These are phyloP conservation scores for Siphlonurus alternatus DNA, from an alignment of 2,888 invertebrate genomes.

Conservation along the genomic window DNA sequence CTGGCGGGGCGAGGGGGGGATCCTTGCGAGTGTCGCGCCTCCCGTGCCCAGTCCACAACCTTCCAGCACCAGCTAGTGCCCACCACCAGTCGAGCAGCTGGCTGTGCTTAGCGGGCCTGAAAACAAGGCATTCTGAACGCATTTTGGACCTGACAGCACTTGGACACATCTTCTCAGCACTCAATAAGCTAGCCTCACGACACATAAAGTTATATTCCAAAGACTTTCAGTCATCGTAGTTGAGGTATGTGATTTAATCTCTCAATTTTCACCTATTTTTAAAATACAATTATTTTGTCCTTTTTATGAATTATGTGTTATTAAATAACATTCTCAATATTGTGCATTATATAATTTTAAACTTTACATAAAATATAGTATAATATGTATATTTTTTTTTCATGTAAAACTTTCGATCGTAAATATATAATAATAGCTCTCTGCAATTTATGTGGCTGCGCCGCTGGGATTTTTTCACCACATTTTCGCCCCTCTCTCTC, in stretches of 20 bases:
- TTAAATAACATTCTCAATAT: too few relatives aligned
- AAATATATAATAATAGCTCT: too few relatives aligned
- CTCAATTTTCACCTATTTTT: too few relatives aligned
- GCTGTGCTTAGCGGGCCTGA: not conserved
- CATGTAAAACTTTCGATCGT: too few relatives aligned
- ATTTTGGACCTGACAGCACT: not conserved
- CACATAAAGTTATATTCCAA: not conserved
- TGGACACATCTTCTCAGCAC: not conserved
- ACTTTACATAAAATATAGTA: too few relatives aligned
- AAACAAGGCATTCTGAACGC: not conserved
- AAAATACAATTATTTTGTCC: too few relatives aligned
- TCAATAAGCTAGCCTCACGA: not conserved
- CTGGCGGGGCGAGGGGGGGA: not conserved
- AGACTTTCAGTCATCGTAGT: not conserved
- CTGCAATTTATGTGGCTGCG: too few relatives aligned
- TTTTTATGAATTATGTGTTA: too few relatives aligned
- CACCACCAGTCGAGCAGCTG: not conserved
- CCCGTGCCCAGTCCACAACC: not conserved
- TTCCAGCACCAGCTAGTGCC: not conserved
- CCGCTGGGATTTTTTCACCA: too few relatives aligned
- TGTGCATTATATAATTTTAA: too few relatives aligned
- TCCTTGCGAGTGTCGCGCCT: not conserved
- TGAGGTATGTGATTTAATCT: not conserved
- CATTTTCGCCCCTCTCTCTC: too few relatives aligned
- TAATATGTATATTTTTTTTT: too few relatives aligned